These are phyloP conservation scores for Lucifuga dentata DNA, from an alignment of 2,113 vertebrate species.

Conservation along the genomic window DNA sequence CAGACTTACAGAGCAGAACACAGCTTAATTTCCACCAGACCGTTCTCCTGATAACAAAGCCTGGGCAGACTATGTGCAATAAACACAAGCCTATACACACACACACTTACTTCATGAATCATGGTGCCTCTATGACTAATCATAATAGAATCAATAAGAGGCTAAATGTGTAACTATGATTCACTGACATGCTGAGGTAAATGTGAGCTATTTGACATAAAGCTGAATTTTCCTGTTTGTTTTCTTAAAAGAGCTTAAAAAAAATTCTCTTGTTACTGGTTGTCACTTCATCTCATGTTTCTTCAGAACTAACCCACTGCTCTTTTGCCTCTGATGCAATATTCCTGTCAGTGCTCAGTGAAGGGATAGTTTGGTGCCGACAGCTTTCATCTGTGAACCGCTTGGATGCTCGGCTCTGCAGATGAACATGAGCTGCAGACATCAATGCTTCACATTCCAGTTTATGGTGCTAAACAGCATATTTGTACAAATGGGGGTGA, in stretches of 20 bases:
- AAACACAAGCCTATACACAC: no score
- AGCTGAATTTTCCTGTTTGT: conserved; percentile 8
- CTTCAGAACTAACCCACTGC: conserved; percentile 49
- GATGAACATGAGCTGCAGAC: conserved; percentile 39
- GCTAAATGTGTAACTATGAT: conserved; percentile 3
- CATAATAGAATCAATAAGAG: no score
- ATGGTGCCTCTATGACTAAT: no score
- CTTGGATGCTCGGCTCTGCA: conserved; percentile 47
- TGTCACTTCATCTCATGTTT: conserved; percentile 43
- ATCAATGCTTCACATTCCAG: conserved; percentile 23
- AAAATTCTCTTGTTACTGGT: conserved; percentile 33
- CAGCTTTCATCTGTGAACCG: conserved; percentile 69
- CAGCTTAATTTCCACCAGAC: no score
- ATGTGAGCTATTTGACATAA: conserved; percentile 21
- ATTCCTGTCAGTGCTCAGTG: conserved; percentile 45
- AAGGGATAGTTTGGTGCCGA: conserved; percentile 39
- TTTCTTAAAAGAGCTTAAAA: conserved; percentile 23
- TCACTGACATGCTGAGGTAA: conserved; percentile 14
- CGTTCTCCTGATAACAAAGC: no score
- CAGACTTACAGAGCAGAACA: no score
- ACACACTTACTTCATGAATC: no score
- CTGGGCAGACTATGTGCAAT: no score
- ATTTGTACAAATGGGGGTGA: conserved; percentile 47
- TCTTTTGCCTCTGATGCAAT: conserved; percentile 63
- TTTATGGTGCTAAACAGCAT: conserved; percentile 58